phyloP scores from a whole-genome alignment of 1,140 invertebrate genomes.

The Nomia melanderi region DNA sequence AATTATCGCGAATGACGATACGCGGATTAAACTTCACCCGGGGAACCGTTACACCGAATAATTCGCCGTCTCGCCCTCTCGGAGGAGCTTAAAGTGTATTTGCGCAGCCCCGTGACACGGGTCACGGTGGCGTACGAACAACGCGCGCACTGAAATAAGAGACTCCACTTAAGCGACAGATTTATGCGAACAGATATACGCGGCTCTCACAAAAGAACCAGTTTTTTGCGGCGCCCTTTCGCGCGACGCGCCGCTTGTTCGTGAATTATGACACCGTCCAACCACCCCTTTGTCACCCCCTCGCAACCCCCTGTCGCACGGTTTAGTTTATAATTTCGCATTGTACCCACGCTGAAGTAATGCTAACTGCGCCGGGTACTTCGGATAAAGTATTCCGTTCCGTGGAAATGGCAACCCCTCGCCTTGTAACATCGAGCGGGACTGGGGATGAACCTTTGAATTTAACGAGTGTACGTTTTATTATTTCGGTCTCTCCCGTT shows the following conservation, averaged over 20 bases:
- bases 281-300: background rate
- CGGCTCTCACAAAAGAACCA: constrained; percentile 41
- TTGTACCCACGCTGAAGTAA: background rate
- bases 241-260: constrained; percentile 16
- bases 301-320: no score
- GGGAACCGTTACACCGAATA: constrained; percentile 16
- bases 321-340: constrained; percentile 39
- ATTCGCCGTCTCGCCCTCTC: constrained; percentile 1
- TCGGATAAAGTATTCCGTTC: background rate
- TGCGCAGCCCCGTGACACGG: constrained; percentile 37
- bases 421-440: no score
- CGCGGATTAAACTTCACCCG: constrained; percentile 31
- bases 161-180: constrained; percentile 49
- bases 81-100: constrained; percentile 36
- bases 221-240: constrained; percentile 22
- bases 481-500: no score
- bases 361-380: background rate
- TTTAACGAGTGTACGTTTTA: no score
- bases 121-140: constrained; percentile 5
- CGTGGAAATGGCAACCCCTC: no score
- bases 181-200: constrained; percentile 50
- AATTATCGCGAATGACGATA: constrained; percentile 43
- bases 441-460: no score
- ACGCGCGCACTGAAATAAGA: constrained; percentile 43
- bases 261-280: constrained; percentile 27